These are phyloP conservation scores for Propithecus perrieri DNA, from an alignment of 2,797 vertebrate genomes.

Conservation along the genomic window DNA sequence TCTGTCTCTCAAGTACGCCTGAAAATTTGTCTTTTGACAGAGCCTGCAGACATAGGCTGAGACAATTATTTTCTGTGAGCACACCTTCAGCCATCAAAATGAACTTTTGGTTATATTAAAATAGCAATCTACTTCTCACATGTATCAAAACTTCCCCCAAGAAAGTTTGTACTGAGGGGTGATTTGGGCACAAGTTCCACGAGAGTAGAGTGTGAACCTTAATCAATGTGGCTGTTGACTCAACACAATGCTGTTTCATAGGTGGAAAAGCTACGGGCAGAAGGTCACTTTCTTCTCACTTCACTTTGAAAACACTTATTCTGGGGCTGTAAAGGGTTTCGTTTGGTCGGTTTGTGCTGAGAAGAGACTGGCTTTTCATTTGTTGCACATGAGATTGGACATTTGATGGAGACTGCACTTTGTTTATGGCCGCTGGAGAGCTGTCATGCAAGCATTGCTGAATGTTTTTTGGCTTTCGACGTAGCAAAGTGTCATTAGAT, in stretches of 20 bases:
- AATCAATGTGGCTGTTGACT: fast-evolving
- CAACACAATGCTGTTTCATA: neutral
- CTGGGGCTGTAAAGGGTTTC: neutral
- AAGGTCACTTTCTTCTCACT: fast-evolving
- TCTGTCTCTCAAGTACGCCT: neutral
- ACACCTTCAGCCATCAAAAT: neutral
- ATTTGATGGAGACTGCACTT: fast-evolving
- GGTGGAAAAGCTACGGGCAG: too few relatives aligned
- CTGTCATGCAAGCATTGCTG: neutral
- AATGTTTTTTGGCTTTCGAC: neutral
- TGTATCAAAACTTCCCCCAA: neutral
- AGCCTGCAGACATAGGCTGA: neutral
- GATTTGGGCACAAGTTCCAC: too few relatives aligned
- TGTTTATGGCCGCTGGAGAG: fast-evolving
- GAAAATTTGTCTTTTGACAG: too few relatives aligned
- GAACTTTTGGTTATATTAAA: neutral
- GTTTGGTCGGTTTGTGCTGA: too few relatives aligned
- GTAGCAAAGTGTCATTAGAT: neutral
- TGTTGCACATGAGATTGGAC: fast-evolving
- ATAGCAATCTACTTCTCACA: neutral
- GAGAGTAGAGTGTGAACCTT: fast-evolving
- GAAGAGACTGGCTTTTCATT: fast-evolving
- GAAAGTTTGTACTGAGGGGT: fast-evolving
- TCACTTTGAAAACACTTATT: too few relatives aligned
- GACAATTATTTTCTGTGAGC: neutral